A percentile compares a stretch with the other conserved stretches of the same genome.
phyloP scores from a whole-genome alignment of 1,140 invertebrate genomes.

The Psix sp. region DNA sequence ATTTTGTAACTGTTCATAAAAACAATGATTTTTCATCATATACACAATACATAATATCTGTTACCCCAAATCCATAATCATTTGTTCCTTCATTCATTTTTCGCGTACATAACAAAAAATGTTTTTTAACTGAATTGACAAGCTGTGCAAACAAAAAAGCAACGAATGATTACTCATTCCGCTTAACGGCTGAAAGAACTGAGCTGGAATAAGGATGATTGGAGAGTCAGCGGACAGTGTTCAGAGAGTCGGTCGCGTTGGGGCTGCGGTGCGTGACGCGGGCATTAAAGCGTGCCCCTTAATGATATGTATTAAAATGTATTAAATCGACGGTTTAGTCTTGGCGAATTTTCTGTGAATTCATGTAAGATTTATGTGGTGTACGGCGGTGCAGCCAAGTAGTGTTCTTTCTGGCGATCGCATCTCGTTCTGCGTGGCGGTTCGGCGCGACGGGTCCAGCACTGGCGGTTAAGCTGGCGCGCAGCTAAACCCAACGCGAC shows the following conservation, averaged over 20 bases:
- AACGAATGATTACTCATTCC: no score
- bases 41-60: no score
- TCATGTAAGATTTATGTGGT: slow-evolving; percentile 57
- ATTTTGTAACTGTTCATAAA: no score
- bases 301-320: slow-evolving; percentile 56
- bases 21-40: no score
- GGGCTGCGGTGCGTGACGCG: slow-evolving; percentile 33
- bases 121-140: no score
- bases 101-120: no score
- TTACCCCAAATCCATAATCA: no score
- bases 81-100: no score
- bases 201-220: not conserved
- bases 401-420: slow-evolving; percentile 59
- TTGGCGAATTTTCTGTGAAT: slow-evolving; percentile 59
- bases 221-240: not conserved
- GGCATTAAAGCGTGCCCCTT: slow-evolving; percentile 32
- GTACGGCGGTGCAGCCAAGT: slow-evolving; percentile 42
- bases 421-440: slow-evolving; percentile 36
- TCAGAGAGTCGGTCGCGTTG: slow-evolving; percentile 5
- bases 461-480: slow-evolving; percentile 23
- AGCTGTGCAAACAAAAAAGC: no score
- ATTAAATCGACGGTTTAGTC: slow-evolving; percentile 43
- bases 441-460: slow-evolving; percentile 31
- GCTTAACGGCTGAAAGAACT: no score
- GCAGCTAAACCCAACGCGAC: no score